Evolutionary conservation across 2,888 invertebrate species (phyloP).

Genomic region (Caenorhabditis plicata): DNA sequence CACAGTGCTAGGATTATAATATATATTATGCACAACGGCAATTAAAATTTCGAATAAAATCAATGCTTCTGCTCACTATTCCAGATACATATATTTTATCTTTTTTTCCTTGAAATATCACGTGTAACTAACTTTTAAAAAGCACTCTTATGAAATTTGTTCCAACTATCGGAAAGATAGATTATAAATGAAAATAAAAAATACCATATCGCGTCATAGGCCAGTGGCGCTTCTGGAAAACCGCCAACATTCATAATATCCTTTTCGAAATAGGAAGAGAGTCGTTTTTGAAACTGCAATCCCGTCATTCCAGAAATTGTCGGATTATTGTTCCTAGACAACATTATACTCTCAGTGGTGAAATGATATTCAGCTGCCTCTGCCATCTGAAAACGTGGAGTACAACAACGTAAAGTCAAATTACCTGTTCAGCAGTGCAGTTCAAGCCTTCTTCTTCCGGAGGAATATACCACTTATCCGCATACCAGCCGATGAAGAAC

Average conservation of each 20-base stretch:
- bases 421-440: conserved; percentile 78
- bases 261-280: conserved; percentile 80
- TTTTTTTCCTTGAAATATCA: too few relatives aligned
- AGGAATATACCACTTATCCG: conserved; percentile 96
- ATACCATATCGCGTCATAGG: conserved; percentile 96
- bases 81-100: too few relatives aligned
- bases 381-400: conserved; percentile 75
- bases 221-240: conserved; percentile 88
- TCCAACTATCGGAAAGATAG: too few relatives aligned
- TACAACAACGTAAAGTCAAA: neutral
- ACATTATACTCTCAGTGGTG: conserved; percentile 97
- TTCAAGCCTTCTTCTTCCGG: conserved; percentile 79
- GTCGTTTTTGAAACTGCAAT: conserved; percentile 79
- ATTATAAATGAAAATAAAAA: conserved; percentile 4
- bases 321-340: conserved; percentile 87
- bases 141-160: too few relatives aligned
- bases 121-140: too few relatives aligned
- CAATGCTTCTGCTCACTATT: too few relatives aligned
- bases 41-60: too few relatives aligned
- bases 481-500: conserved; percentile 99
- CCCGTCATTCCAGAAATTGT: conserved; percentile 76
- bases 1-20: too few relatives aligned
- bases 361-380: conserved; percentile 93
- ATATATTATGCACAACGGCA: too few relatives aligned
- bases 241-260: conserved; percentile 80